Evolutionary conservation across 2,888 invertebrate species (phyloP), one percentile per base, ranked within the genome.

Genomic region (Anticlea derivata): DNA sequence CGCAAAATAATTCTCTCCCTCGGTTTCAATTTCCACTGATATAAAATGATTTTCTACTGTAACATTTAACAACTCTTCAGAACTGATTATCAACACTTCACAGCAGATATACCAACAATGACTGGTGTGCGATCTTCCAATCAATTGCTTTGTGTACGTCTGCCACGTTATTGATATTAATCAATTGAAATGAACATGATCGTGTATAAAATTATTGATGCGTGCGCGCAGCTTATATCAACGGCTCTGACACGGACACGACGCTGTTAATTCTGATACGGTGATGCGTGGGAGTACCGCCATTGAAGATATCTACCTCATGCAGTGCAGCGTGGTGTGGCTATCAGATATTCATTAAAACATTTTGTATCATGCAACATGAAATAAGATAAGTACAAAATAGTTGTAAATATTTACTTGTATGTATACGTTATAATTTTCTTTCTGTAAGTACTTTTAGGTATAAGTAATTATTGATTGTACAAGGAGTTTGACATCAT

Each of bases 211-310:
- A 70, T 66, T 70, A 74, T 72, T 66, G 67, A 71, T 69, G 61
- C 70, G 68, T 66, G 68, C 61, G 60, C 60, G 57, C 60, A 55
- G 37, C 62, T 68, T 69, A 63, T 68, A 70, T 66, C 60, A 63
- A 54, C 53, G 50, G 61, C 58, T 61, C 56, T 47, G 58, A 68
- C 62, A 62, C 49, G 64, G 61, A 70, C 43, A 65, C 31, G 29
- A 20, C 12, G 20, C 33, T 44, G 10, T 17, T 51, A 35, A 5
- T 27, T 35, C 13, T 17, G 27, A 31, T 45, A 60, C 57, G 59
- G 63, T 46, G 61, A 49, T 63, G 49, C 41, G 74, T 70, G 66
- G 70, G 70, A 65, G 69, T 68, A 70, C 65, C 70, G 75, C 73
- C 72, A 70, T 73, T 75, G 74, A 68, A 54, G 63, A 22, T 22